These are phyloP conservation scores for Catostomus latipinnis DNA, from an alignment of 2,797 vertebrate genomes.

Conservation along the genomic window DNA sequence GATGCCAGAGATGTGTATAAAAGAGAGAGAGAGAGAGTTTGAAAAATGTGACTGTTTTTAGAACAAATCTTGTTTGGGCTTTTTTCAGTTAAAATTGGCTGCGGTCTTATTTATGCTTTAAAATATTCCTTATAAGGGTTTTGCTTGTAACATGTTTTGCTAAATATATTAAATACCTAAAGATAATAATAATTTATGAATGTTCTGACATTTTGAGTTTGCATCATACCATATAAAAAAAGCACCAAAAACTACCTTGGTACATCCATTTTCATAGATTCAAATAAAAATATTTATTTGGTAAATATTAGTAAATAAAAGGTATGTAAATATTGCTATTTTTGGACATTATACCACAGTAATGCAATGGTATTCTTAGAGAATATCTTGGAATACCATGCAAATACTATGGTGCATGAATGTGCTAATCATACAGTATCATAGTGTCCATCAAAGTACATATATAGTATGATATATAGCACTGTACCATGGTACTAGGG, in stretches of 20 bases:
- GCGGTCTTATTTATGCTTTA: neutral
- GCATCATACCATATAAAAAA: too few relatives aligned
- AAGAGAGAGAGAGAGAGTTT: neutral
- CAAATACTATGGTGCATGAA: too few relatives aligned
- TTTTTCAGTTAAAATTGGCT: neutral
- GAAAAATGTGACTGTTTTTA: neutral
- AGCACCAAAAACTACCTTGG: neutral
- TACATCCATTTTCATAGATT: neutral
- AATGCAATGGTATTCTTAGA: too few relatives aligned
- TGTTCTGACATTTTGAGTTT: neutral
- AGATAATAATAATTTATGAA: conserved; percentile 5
- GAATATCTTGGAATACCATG: too few relatives aligned
- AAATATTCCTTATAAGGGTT: neutral
- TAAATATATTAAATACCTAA: conserved; percentile 7
- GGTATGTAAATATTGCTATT: too few relatives aligned
- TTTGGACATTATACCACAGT: too few relatives aligned
- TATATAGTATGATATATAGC: too few relatives aligned
- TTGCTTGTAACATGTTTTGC: neutral
- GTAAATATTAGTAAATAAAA: too few relatives aligned
- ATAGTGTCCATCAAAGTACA: too few relatives aligned
- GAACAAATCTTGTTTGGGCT: neutral
- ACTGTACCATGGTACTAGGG: too few relatives aligned
- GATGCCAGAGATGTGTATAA: conserved; percentile 9
- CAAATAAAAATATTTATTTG: too few relatives aligned
- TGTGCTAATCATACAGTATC: too few relatives aligned